These are phyloP conservation scores for Tetramorium alpestre DNA, from an alignment of 1,140 invertebrate genomes.

Conservation along the genomic window DNA sequence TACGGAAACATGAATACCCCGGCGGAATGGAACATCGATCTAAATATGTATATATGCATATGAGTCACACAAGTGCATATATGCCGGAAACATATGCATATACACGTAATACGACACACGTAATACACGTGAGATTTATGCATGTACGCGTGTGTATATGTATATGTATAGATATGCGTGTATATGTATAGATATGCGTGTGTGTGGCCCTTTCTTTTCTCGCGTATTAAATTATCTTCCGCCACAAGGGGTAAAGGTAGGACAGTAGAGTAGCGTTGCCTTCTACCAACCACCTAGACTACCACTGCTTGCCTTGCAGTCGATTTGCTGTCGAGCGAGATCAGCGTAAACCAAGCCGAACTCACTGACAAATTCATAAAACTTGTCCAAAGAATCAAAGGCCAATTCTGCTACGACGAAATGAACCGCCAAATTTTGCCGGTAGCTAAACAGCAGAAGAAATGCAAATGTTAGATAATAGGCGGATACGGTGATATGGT, in stretches of 20 bases:
- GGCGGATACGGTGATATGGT: not conserved
- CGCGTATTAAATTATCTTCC: conserved; percentile 62
- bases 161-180: conserved; percentile 23
- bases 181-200: conserved; percentile 21
- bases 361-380: conserved; percentile 94
- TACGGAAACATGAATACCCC: conserved; percentile 6
- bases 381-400: conserved; percentile 93
- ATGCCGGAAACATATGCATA: conserved; percentile 71
- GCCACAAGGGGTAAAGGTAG: conserved; percentile 55
- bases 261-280: conserved; percentile 58
- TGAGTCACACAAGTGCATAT: conserved; percentile 58
- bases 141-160: not conserved
- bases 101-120: conserved; percentile 60
- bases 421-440: conserved; percentile 94
- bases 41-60: conserved; percentile 71
- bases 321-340: conserved; percentile 90
- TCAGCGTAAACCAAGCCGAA: conserved; percentile 92
- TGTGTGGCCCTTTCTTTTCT: conserved; percentile 32
- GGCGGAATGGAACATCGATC: conserved; percentile 24
- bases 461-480: conserved; percentile 82
- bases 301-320: conserved; percentile 93
- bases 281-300: conserved; percentile 86
- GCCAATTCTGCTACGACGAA: conserved; percentile 94
- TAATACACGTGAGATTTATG: conserved; percentile 11
- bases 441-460: conserved; percentile 93